These are phyloP conservation scores for Anniella stebbinsi DNA, from an alignment of 2,797 vertebrate species.

Conservation along the genomic window DNA sequence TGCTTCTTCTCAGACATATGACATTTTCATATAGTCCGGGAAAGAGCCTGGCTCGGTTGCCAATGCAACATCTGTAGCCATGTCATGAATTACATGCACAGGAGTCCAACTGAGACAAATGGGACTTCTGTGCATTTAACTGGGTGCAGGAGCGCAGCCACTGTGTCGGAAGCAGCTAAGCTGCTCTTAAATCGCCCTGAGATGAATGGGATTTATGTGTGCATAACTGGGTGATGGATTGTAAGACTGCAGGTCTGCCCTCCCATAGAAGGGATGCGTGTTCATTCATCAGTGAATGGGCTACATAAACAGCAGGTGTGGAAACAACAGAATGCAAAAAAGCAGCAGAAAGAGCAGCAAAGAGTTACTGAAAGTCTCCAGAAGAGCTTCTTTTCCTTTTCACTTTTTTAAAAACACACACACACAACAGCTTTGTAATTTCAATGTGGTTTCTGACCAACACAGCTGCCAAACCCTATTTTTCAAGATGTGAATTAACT, in stretches of 20 bases:
- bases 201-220: constrained; percentile 27
- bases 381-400: background rate
- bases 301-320: constrained; percentile 18
- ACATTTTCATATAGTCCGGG: background rate
- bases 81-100: constrained; percentile 9
- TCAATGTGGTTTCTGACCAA: background rate
- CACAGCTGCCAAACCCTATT: constrained; percentile 10
- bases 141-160: constrained; percentile 3
- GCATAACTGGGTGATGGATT: constrained; percentile 33
- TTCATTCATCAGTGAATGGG: constrained; percentile 1
- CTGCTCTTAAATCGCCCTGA: constrained; percentile 24
- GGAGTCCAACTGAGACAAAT: constrained; percentile 12
- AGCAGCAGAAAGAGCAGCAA: constrained; percentile 29
- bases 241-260: background rate
- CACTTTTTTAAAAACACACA: background rate
- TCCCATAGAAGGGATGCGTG: background rate
- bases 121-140: constrained; percentile 6
- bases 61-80: background rate
- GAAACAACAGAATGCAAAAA: constrained; percentile 17
- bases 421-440: constrained; percentile 25
- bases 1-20: background rate
- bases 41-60: background rate
- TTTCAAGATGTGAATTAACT: constrained; percentile 30
- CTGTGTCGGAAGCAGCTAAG: constrained; percentile 14
- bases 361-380: constrained; percentile 17